Base-by-base conservation (phyloP, 1,140 invertebrate species). In the Lepidurus packardi region DNA sequence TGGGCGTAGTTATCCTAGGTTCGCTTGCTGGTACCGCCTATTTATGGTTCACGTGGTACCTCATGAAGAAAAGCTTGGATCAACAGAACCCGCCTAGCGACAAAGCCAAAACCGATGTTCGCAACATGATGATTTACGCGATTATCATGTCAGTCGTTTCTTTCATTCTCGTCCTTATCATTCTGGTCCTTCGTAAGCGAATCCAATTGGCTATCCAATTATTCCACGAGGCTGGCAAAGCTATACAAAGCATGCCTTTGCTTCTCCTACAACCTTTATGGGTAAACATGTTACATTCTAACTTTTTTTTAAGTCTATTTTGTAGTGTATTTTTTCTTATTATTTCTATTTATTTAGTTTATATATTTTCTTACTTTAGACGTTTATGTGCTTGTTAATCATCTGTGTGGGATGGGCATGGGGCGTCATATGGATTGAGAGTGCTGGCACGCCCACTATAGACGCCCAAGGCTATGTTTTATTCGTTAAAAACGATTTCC, bases 171-270 rank as follows among this genome's bases (percentile, higher is more conserved):
- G 79, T 92, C 74, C 80, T 93, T n/a, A 84, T 93, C 1, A 85
- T 93, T 7, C 81, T 93, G 25, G 89, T 90, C 0, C 89, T 94
- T 90, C 87, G 92, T 81, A 92, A 91, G 82, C 85, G 92, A 77
- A 90, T 93, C 75, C 84, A 86, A 43, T 84, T 93, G 75, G 91
- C 92, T 0, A 88, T 91, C 43, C 87, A 89, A 65, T 85, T 93
- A 44, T 93, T 94, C 82, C 87, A 88, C 78, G 92, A 94, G 86
- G 90, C 92, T 24, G 92, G 92, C 75, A 91, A 91, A 84, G 92
- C 91, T 9, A 85, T 94, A 11, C 84, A 85, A 25, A 84, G 88
- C 6, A 92, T 93, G 88, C 92, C 93, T 3, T 83, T 89, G 5
- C 83, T 94, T n/a, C 84, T 94, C 21, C 81, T 93, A n/a, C 90